These are phyloP conservation scores for Amiota mariae DNA, from an alignment of 2,888 invertebrate species.

Conservation along the genomic window DNA sequence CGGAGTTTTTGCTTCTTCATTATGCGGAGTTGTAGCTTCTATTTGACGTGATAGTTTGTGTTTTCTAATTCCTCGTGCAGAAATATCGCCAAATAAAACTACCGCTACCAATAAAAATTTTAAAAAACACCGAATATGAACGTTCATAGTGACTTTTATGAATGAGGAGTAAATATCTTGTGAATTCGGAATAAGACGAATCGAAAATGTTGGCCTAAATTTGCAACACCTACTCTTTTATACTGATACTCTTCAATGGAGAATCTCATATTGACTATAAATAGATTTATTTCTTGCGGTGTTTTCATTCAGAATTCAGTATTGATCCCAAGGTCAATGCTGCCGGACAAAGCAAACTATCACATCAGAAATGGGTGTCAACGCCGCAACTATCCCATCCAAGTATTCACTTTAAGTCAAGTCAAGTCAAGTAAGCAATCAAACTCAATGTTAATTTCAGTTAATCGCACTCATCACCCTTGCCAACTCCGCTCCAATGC, in stretches of 20 bases:
- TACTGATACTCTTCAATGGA: slow-evolving; percentile 1
- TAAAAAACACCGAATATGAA: neutral
- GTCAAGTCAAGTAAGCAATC: slow-evolving; percentile 48
- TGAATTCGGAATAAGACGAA: neutral
- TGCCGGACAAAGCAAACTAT: neutral
- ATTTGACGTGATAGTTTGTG: slow-evolving; percentile 60
- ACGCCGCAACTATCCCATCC: too few species aligned
- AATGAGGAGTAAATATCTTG: neutral
- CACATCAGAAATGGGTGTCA: too few species aligned
- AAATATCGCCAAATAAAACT: neutral
- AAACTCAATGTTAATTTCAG: slow-evolving; percentile 63
- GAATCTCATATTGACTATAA: neutral
- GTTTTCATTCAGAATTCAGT: slow-evolving; percentile 55
- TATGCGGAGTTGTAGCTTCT: slow-evolving; percentile 44
- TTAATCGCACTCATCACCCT: slow-evolving; percentile 42
- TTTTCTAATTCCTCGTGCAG: slow-evolving; percentile 44
- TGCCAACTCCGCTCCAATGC: neutral
- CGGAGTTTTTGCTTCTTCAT: slow-evolving; percentile 56
- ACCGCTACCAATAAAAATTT: neutral
- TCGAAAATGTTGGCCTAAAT: slow-evolving; percentile 12
- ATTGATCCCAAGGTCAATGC: slow-evolving; percentile 62
- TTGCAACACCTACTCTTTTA: slow-evolving; percentile 7
- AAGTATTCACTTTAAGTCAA: slow-evolving; percentile 31
- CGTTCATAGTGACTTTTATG: neutral
- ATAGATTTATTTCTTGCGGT: slow-evolving; percentile 3